Evolutionary conservation across 2,888 invertebrate species (phyloP).

Genomic region (Drosophila silvestris): DNA sequence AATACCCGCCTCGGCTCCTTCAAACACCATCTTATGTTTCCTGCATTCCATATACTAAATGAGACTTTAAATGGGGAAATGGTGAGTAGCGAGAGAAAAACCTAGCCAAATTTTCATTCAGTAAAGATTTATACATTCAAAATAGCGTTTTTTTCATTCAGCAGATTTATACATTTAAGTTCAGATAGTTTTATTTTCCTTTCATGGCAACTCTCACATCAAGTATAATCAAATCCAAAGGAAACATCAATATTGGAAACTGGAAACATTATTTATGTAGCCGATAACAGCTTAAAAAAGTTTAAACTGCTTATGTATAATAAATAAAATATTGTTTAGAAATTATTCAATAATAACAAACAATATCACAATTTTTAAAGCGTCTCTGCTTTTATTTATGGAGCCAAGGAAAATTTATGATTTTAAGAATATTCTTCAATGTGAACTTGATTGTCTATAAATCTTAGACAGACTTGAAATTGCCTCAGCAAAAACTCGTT

Average conservation of each 20-base stretch:
- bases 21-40: not conserved
- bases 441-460: not conserved
- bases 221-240: slow-evolving; percentile 9
- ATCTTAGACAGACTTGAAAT: not conserved
- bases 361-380: not conserved
- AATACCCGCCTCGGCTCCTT: not conserved
- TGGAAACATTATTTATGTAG: not conserved
- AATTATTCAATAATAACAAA: not conserved
- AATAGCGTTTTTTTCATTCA: not conserved
- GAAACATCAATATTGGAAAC: slow-evolving; percentile 1
- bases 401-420: not conserved
- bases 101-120: not conserved
- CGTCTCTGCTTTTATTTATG: not conserved
- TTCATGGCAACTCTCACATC: not conserved
- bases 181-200: not conserved
- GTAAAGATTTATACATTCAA: not conserved
- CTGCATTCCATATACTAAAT: slow-evolving; percentile 1
- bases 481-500: not conserved
- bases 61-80: not conserved
- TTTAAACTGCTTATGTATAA: not conserved
- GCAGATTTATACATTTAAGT: not conserved
- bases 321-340: not conserved
- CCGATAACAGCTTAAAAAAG: not conserved
- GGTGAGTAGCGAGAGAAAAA: not conserved
- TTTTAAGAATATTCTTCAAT: not conserved